Evolutionary conservation across 2,797 vertebrate genomes (phyloP).

Genomic region (Sorex maritimensis): DNA sequence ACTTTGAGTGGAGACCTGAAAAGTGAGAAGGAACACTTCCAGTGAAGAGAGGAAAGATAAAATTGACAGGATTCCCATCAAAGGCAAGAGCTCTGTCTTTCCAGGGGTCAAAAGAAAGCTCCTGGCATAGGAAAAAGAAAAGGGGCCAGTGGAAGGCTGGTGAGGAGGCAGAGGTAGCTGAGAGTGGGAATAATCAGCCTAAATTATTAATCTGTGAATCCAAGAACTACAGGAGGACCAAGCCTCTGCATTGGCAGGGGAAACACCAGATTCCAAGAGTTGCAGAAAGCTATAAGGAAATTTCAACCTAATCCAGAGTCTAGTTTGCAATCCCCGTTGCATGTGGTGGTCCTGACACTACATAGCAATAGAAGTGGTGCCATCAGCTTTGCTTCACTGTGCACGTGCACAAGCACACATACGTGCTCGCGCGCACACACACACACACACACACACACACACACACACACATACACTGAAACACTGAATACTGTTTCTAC

Average conservation of each 20-base stretch:
- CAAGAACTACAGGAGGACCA: background rate
- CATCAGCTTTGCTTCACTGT: background rate
- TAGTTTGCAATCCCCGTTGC: background rate
- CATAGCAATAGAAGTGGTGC: background rate
- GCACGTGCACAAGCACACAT: too few species aligned
- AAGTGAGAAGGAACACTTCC: background rate
- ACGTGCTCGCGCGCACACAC: too few species aligned
- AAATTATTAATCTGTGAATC: background rate
- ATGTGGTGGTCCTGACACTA: background rate
- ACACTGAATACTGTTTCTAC: background rate
- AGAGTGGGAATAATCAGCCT: background rate
- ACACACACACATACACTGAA: too few species aligned
- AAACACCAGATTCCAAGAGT: background rate
- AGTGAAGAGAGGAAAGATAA: background rate
- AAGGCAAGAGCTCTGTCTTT: background rate
- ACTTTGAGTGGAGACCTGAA: background rate
- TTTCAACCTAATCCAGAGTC: background rate
- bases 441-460: too few species aligned
- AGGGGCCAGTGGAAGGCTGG: too few species aligned
- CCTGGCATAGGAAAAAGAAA: background rate
- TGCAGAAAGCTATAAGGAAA: background rate
- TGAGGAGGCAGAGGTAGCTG: too few species aligned
- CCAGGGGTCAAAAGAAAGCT: background rate
- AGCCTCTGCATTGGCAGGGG: background rate
- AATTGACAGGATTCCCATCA: too few species aligned